Percentiles rank a stretch among this genome's conserved stretches.
These are phyloP conservation scores for Pseudorasbora parva DNA, from an alignment of 2,113 vertebrate genomes.

Conservation along the genomic window DNA sequence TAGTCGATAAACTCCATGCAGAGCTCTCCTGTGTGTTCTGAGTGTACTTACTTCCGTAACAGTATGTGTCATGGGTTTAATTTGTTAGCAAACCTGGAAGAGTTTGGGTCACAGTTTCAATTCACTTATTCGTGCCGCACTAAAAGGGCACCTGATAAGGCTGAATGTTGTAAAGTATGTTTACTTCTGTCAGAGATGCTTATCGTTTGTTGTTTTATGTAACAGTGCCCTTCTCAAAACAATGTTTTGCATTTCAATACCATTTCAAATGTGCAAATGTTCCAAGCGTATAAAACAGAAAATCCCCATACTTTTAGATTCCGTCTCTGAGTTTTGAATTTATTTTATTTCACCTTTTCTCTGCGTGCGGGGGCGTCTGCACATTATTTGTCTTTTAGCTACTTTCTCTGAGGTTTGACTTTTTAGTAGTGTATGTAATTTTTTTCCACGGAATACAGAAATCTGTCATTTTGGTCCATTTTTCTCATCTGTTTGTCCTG, in stretches of 20 bases:
- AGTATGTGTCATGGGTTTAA: not conserved
- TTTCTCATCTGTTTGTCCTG: slow-evolving; percentile 40
- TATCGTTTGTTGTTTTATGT: not conserved
- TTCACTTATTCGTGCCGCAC: not conserved
- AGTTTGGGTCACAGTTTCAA: slow-evolving; percentile 8
- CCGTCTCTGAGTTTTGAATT: not conserved
- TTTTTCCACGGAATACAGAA: not conserved
- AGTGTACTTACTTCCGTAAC: too few species aligned
- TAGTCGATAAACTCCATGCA: too few species aligned
- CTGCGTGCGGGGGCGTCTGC: not conserved
- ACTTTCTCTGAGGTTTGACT: not conserved
- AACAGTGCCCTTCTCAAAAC: slow-evolving; percentile 17
- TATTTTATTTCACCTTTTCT: not conserved
- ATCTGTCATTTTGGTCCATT: slow-evolving; percentile 38
- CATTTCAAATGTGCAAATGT: slow-evolving; percentile 29
- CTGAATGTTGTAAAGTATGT: slow-evolving; percentile 5
- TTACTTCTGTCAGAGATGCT: slow-evolving; percentile 8
- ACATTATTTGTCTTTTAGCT: slow-evolving; percentile 21
- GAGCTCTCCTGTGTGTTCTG: too few species aligned
- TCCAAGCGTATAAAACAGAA: not conserved
- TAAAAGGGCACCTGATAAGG: slow-evolving; percentile 16
- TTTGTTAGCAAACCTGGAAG: not conserved
- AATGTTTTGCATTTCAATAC: not conserved
- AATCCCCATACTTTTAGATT: not conserved
- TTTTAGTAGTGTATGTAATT: slow-evolving; percentile 11